Evolutionary conservation across 2,797 vertebrate genomes (phyloP).

Genomic region (Macropodus opercularis): DNA sequence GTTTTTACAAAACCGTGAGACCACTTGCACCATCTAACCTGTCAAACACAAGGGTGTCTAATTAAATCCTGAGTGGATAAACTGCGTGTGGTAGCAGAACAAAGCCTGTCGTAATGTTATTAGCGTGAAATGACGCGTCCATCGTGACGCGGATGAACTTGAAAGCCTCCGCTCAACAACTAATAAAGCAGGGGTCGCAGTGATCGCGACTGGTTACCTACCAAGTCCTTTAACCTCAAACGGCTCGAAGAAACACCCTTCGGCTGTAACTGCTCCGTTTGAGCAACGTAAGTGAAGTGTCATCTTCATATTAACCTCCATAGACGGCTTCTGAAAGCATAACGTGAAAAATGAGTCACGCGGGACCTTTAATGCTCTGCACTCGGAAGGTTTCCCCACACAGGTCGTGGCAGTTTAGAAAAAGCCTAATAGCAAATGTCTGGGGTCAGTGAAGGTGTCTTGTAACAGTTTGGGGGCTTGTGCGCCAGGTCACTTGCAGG

Average conservation of each 20-base stretch:
- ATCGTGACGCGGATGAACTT: neutral
- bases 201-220: neutral
- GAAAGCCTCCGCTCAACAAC: neutral
- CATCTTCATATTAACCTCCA: neutral
- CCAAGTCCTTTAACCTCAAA: neutral
- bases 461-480: conserved; percentile 53
- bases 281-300: neutral
- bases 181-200: neutral
- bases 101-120: neutral
- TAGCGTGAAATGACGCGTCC: neutral
- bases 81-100: neutral
- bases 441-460: conserved; percentile 56
- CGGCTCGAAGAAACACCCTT: neutral
- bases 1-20: too few relatives aligned
- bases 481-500: conserved; percentile 58
- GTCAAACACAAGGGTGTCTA: neutral
- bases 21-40: too few relatives aligned
- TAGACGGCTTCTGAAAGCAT: neutral
- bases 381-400: neutral
- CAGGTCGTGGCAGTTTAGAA: conserved; percentile 2
- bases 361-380: neutral
- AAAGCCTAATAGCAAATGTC: conserved; percentile 32
- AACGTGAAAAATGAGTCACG: neutral
- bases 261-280: neutral
- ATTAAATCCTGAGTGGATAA: neutral